Evolutionary conservation across 2,888 invertebrate genomes (phyloP), one percentile per base, ranked within the genome.

Genomic region (Dicycla oo): DNA sequence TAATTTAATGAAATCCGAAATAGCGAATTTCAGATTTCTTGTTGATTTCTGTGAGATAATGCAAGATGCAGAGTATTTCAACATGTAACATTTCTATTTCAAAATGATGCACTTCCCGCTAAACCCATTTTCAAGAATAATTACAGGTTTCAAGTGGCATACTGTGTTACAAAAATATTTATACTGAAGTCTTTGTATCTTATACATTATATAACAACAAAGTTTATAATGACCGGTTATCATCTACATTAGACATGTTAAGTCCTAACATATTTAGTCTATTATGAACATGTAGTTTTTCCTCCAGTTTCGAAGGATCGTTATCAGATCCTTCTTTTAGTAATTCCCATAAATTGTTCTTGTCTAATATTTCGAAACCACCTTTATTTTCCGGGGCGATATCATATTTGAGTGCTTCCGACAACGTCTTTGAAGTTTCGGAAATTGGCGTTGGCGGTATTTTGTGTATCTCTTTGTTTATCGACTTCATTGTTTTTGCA

Each of bases 281-380:
- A 85, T 92, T 93, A 81, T 94, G 92, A 85, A 80, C 81, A 75
- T 86, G 86, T 56, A 93, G 81, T 88, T 94, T 95, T 82, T 94
- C 94, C 65, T 94, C 95, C 81, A 93, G 84, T 89, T 93, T 95
- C 11, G 89, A 76, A 64, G 88, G 81, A 80, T 94, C 94, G 43
- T 86, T 81, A 58, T 92, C 91, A n/a, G 94, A 88, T 40, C 91
- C 96, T 91, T 97, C 97, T 88, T 97, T 96, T 23, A 97, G 90
- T 86, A 97, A 93, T 67, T 97, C 97, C 97, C 97, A 97, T 58
- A 97, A 90, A 73, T 96, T 96, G 78, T 97, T 97, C 87, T 97
- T 97, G 84, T 97, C 96, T 68, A 97, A 88, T 71, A 97, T 95
- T 79, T 97, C 95, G 81, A 96, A 97, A 63, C 96, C 95, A 83